phyloP scores from a whole-genome alignment of 2,113 vertebrate genomes.

The Raphicerus campestris region DNA sequence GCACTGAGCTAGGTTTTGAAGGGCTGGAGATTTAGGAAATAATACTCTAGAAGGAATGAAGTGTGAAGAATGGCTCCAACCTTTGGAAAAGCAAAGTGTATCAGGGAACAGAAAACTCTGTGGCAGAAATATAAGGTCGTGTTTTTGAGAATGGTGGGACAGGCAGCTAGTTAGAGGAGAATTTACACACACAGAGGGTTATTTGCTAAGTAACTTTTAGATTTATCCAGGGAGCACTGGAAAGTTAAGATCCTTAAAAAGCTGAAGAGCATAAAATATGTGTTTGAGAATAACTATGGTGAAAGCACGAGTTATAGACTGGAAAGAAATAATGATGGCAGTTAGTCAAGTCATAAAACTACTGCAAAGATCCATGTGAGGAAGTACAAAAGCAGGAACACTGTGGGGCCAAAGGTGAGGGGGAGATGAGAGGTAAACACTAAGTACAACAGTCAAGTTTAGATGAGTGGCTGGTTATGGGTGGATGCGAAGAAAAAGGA shows the following conservation, averaged over 20 bases:
- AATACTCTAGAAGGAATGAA: background rate
- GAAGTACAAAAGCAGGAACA: background rate
- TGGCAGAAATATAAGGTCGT: background rate
- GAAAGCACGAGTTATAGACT: background rate
- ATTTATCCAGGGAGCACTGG: background rate
- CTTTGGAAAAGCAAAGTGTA: background rate
- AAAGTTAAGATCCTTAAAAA: background rate
- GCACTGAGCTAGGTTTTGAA: background rate
- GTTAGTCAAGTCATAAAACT: background rate
- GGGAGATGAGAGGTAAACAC: background rate
- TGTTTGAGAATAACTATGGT: background rate
- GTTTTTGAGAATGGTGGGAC: background rate
- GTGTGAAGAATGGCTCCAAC: background rate
- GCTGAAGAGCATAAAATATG: background rate
- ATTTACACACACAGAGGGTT: background rate
- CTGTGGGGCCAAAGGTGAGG: background rate
- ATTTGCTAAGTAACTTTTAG: background rate
- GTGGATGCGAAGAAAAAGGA: background rate
- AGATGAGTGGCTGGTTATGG: background rate
- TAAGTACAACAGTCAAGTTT: background rate
- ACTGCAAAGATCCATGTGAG: background rate
- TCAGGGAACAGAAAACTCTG: background rate
- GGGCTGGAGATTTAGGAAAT: background rate
- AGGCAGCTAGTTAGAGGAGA: background rate
- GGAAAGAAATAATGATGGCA: background rate